phyloP scores from a whole-genome alignment of 2,113 vertebrate species.

The Uria aalge region DNA sequence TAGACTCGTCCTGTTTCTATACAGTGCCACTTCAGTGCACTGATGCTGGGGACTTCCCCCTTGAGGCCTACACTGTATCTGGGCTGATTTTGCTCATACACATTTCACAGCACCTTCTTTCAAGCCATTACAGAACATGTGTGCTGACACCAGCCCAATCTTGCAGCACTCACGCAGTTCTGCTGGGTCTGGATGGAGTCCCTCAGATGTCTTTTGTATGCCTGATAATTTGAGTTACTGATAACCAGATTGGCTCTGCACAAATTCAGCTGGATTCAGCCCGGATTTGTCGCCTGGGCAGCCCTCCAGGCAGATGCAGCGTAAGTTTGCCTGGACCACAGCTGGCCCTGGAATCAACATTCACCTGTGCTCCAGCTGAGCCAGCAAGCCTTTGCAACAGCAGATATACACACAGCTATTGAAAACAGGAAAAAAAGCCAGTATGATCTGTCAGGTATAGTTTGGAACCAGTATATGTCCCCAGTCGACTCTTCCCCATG shows the following conservation, averaged over 20 bases:
- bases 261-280: background rate
- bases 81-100: background rate
- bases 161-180: background rate
- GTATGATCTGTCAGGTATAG: background rate
- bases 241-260: background rate
- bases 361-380: conserved; percentile 33
- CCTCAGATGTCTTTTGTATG: background rate
- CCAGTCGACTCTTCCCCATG: background rate
- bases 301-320: background rate
- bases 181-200: background rate
- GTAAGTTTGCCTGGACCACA: background rate
- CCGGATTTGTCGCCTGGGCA: background rate
- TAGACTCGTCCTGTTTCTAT: background rate
- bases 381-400: background rate
- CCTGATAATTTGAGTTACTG: background rate
- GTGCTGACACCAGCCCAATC: background rate
- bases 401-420: background rate
- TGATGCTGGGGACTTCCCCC: background rate
- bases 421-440: background rate
- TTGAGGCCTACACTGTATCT: background rate
- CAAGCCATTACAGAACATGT: background rate
- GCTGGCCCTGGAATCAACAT: background rate
- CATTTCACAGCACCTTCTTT: background rate
- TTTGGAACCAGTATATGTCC: background rate
- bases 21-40: background rate